phyloP scores from a whole-genome alignment of 2,113 vertebrate species.

The Podarcis cretensis region DNA sequence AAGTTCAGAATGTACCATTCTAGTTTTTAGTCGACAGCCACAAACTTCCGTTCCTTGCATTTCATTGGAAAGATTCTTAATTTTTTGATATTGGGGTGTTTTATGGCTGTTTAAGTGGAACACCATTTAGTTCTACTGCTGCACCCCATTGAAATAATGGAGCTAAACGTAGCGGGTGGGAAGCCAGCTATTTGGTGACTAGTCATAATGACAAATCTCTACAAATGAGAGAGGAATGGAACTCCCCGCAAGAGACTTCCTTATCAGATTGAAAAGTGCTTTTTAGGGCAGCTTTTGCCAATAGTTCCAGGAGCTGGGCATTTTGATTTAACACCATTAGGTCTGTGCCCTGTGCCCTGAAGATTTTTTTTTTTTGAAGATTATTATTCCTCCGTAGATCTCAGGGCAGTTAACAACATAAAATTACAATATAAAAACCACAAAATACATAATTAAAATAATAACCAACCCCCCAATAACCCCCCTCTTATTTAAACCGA shows the following conservation, averaged over 20 bases:
- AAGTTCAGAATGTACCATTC: background rate
- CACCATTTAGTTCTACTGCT: background rate
- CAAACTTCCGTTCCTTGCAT: background rate
- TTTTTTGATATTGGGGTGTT: background rate
- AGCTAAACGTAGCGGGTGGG: no score
- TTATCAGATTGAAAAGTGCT: background rate
- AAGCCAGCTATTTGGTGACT: no score
- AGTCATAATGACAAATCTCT: no score
- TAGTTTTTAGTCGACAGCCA: background rate
- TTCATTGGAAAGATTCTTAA: fast-evolving
- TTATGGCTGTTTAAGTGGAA: background rate
- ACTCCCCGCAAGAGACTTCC: background rate
- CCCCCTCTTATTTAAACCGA: background rate
- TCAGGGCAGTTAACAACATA: no score
- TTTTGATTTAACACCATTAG: background rate
- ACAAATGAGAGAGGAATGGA: background rate
- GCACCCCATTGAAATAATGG: no score
- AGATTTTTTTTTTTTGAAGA: no score
- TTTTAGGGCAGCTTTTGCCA: background rate
- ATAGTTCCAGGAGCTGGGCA: no score
- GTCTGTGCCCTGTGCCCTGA: background rate
- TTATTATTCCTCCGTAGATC: no score
- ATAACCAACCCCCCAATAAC: no score
- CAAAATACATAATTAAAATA: no score
- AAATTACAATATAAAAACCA: no score